These are phyloP conservation scores for Mesocentrotus franciscanus DNA, from an alignment of 53 echinoderm and acorn worm species.

Conservation along the genomic window DNA sequence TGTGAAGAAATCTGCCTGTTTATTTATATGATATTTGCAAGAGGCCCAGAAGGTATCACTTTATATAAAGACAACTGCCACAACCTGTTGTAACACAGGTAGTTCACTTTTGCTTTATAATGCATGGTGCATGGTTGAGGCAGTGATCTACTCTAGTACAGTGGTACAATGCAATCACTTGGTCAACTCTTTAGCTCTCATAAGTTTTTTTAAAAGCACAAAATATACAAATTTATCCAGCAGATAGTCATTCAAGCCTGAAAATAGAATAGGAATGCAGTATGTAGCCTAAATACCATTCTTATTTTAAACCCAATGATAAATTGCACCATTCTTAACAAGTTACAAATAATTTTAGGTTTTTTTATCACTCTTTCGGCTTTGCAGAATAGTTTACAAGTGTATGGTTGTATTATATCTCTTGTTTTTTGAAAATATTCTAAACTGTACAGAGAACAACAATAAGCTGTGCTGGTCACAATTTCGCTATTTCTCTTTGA, in stretches of 20 bases:
- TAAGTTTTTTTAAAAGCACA: background rate
- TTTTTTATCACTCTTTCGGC: background rate
- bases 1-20: background rate
- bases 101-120: background rate
- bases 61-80: background rate
- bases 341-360: background rate
- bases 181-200: background rate
- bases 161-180: background rate
- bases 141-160: background rate
- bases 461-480: constrained; percentile 52
- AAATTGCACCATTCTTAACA: background rate
- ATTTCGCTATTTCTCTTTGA: constrained; percentile 30
- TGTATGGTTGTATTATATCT: background rate
- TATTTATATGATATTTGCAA: background rate
- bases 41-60: background rate
- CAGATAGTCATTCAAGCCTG: background rate
- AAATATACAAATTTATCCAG: background rate
- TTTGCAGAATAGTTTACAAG: background rate
- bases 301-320: background rate
- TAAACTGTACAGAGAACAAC: constrained; percentile 27
- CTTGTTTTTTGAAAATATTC: constrained; percentile 9
- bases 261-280: background rate
- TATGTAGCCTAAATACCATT: background rate
- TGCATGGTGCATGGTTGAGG: background rate
- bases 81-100: background rate